phyloP scores from a whole-genome alignment of 37 sponge, comb jelly and placozoan species.

The Sycon ciliatum region DNA sequence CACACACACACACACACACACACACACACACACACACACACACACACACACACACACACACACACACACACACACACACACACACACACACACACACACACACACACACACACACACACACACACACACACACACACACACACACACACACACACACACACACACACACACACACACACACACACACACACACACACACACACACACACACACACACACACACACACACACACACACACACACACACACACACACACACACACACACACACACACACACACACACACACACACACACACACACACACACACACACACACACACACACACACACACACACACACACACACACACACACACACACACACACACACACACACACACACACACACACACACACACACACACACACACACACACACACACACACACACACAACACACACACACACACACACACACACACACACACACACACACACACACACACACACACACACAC shows the following conservation, averaged over 20 bases:
- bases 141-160: not conserved
- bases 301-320: not conserved
- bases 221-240: conserved; percentile 5
- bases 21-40: not conserved
- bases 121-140: not conserved
- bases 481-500: not conserved
- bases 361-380: conserved; percentile 5
- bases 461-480: not conserved
- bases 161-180: not conserved
- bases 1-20: conserved; percentile 5
- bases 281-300: not conserved
- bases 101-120: conserved; percentile 5
- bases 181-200: conserved; percentile 5
- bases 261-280: conserved; percentile 5
- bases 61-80: conserved; percentile 5
- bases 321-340: not conserved
- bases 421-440: not conserved
- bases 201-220: conserved; percentile 5
- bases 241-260: conserved; percentile 5
- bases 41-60: conserved; percentile 5
- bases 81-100: conserved; percentile 5
- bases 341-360: conserved; percentile 5
- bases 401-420: conserved; percentile 5
- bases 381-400: conserved; percentile 5
- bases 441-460: not conserved